These are phyloP conservation scores for Volucella zonaria DNA, from an alignment of 2,888 invertebrate genomes.

Conservation along the genomic window DNA sequence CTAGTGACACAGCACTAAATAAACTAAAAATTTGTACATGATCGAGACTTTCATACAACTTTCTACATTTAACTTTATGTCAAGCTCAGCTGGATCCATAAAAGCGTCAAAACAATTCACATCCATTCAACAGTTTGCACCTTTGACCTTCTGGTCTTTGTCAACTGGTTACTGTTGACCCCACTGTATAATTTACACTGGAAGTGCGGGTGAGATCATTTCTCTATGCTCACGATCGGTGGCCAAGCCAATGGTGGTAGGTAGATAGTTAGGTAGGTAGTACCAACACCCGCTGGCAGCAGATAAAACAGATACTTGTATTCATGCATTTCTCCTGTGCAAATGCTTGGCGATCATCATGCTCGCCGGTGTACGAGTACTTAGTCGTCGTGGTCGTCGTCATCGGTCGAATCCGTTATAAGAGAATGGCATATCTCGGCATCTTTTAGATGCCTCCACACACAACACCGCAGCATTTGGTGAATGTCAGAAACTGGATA, in stretches of 20 bases:
- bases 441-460: constrained; percentile 50
- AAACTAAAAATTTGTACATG: too few relatives aligned
- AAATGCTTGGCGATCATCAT: constrained; percentile 45
- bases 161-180: neutral
- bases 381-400: neutral
- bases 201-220: constrained; percentile 44
- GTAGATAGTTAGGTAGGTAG: neutral
- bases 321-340: constrained; percentile 8
- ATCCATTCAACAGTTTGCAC: neutral
- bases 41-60: too few relatives aligned
- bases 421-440: constrained; percentile 69
- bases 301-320: neutral
- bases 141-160: neutral
- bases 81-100: too few relatives aligned
- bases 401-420: constrained; percentile 57
- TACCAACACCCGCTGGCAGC: neutral
- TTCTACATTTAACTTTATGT: too few relatives aligned
- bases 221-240: constrained; percentile 29
- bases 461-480: constrained; percentile 27
- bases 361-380: too few relatives aligned
- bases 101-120: neutral
- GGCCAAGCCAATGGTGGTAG: neutral
- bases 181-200: constrained; percentile 32
- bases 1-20: too few relatives aligned
- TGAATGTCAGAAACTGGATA: constrained; percentile 66